A percentile compares a stretch with the other conserved stretches of the same genome.
Conservation (phyloP, 2,888 invertebrate genomes). For the Anagyrus pseudococci region DNA sequence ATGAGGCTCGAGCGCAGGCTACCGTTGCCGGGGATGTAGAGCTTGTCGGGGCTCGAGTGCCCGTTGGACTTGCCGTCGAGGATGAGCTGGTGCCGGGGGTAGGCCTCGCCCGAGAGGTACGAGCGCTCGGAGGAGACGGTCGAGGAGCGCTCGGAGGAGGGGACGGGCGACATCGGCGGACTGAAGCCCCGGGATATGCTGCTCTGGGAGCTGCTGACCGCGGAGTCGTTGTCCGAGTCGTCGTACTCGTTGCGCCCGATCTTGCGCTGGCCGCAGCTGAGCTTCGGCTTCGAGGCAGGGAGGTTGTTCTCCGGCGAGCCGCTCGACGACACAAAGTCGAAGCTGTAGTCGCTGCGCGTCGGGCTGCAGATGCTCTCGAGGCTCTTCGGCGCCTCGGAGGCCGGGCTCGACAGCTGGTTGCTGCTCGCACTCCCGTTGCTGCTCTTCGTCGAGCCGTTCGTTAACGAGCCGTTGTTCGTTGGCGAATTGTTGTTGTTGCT, state of each 20-base stretch:
- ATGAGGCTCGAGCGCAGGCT: conserved; percentile 28
- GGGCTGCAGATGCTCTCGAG: conserved; percentile 68
- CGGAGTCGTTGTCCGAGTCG: conserved; percentile 87
- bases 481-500: conserved; percentile 38
- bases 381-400: conserved; percentile 64
- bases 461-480: conserved; percentile 1
- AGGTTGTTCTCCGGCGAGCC: conserved; percentile 1
- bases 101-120: conserved; percentile 63
- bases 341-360: conserved; percentile 67
- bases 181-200: conserved; percentile 79
- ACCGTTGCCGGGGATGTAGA: conserved; percentile 18
- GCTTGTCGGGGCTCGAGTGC: conserved; percentile 18
- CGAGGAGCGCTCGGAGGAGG: conserved; percentile 63
- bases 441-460: conserved; percentile 40
- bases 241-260: conserved; percentile 63
- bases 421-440: conserved; percentile 22
- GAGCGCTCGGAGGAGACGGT: conserved; percentile 63
- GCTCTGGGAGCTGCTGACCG: conserved; percentile 84
- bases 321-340: conserved; percentile 62
- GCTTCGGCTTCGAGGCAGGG: conserved; percentile 9
- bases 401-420: conserved; percentile 38
- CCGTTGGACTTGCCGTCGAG: conserved; percentile 44
- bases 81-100: conserved; percentile 60
- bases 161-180: conserved; percentile 75
- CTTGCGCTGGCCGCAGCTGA: conserved; percentile 36